These are phyloP conservation scores for Vimba vimba DNA, from an alignment of 2,113 vertebrate species.

Conservation along the genomic window DNA sequence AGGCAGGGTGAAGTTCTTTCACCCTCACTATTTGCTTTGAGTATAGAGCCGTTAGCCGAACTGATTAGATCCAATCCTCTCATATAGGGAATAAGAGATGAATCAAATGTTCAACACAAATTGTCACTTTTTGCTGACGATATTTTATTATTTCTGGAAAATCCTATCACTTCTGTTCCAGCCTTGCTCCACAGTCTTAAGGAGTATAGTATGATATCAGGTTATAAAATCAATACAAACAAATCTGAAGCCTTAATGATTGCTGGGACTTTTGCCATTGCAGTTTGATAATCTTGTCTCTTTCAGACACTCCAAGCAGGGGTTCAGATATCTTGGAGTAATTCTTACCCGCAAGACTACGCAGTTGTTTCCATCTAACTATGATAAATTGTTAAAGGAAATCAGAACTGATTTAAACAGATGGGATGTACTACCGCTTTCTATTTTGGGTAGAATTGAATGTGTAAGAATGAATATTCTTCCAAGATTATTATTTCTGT, in stretches of 20 bases:
- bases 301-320: not conserved
- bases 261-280: not conserved
- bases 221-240: slow-evolving; percentile 41
- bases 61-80: slow-evolving; percentile 17
- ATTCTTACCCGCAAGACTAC: not conserved
- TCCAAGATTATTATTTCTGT: not conserved
- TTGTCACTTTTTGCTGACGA: slow-evolving; percentile 17
- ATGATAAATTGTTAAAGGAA: not conserved
- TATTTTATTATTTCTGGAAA: slow-evolving; percentile 39
- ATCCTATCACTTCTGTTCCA: not conserved
- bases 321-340: not conserved
- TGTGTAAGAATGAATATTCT: not conserved
- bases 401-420: not conserved
- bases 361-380: not conserved
- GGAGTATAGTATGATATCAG: slow-evolving; percentile 33
- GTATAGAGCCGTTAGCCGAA: not conserved
- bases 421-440: not conserved
- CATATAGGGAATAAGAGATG: slow-evolving; percentile 34
- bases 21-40: not conserved
- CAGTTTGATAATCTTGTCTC: not conserved
- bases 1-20: not conserved
- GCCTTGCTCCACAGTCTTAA: slow-evolving; percentile 5
- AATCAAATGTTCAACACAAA: not conserved
- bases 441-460: not conserved
- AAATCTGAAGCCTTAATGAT: slow-evolving; percentile 46